A percentile compares a stretch with the other conserved stretches of the same genome.
Evolutionary conservation across 2,113 vertebrate genomes (phyloP).

Genomic region (Eleginops maclovinus): DNA sequence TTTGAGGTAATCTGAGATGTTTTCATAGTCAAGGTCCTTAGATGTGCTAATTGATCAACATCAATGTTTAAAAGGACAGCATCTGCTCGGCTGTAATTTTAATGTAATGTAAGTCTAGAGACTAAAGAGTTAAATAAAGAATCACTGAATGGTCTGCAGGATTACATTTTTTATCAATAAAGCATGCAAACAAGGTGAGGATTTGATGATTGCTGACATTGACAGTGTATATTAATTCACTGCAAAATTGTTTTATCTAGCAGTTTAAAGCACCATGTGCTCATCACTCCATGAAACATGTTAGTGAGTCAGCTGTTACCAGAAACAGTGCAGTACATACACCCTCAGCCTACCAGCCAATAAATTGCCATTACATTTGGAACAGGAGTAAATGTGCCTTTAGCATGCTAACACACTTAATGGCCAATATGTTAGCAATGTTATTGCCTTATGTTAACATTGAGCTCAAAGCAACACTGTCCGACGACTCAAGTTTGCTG

Average conservation of each 20-base stretch:
- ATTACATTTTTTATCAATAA: background rate
- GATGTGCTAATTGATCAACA: background rate
- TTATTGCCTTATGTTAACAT: background rate
- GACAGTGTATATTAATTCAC: background rate
- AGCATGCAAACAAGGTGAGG: background rate
- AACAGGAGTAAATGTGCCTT: background rate
- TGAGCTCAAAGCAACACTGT: background rate
- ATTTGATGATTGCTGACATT: background rate
- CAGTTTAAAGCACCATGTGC: background rate
- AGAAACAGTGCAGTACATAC: background rate
- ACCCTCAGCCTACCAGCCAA: background rate
- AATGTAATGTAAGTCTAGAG: background rate
- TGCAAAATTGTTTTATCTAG: background rate
- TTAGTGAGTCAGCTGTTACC: too few species aligned
- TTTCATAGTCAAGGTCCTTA: conserved; percentile 6
- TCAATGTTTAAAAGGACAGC: background rate
- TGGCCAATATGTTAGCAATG: background rate
- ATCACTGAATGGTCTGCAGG: background rate
- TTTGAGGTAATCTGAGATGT: conserved; percentile 6
- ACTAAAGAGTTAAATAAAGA: background rate
- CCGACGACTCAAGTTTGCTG: background rate
- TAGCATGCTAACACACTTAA: background rate
- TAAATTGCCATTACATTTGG: background rate
- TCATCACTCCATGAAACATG: too few species aligned
- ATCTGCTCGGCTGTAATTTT: too few species aligned